Conservation (phyloP, 2,113 vertebrate species). For the Microtus ochrogaster region DNA sequence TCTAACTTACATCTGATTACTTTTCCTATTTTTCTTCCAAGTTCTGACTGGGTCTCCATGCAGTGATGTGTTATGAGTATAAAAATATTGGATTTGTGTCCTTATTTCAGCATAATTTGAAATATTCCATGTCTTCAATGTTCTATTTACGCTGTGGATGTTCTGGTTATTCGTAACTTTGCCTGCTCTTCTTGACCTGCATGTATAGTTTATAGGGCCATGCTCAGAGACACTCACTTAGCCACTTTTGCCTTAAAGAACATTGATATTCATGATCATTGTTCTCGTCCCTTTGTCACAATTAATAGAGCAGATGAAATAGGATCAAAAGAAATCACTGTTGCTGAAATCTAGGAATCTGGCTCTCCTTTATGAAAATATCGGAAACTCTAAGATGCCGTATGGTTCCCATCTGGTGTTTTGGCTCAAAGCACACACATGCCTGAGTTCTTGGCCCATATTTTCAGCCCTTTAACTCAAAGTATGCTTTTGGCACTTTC, state of each 20-base stretch:
- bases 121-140: background rate
- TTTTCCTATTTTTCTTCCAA: background rate
- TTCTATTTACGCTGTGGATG: background rate
- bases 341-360: background rate
- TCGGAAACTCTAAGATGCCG: slow-evolving; percentile 9
- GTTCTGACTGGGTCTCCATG: background rate
- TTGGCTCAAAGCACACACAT: background rate
- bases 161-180: background rate
- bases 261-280: background rate
- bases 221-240: background rate
- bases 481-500: slow-evolving; percentile 24
- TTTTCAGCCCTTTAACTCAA: slow-evolving; percentile 38
- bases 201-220: background rate
- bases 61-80: background rate
- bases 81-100: background rate
- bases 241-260: background rate
- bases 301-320: background rate
- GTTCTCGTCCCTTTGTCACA: background rate
- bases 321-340: slow-evolving; percentile 36
- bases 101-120: slow-evolving; percentile 19
- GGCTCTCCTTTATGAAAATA: slow-evolving; percentile 38
- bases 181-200: background rate
- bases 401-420: slow-evolving; percentile 38
- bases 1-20: background rate
- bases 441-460: slow-evolving; percentile 32